phyloP scores from a whole-genome alignment of 1,140 invertebrate species.

The Chironomus striatipennis region DNA sequence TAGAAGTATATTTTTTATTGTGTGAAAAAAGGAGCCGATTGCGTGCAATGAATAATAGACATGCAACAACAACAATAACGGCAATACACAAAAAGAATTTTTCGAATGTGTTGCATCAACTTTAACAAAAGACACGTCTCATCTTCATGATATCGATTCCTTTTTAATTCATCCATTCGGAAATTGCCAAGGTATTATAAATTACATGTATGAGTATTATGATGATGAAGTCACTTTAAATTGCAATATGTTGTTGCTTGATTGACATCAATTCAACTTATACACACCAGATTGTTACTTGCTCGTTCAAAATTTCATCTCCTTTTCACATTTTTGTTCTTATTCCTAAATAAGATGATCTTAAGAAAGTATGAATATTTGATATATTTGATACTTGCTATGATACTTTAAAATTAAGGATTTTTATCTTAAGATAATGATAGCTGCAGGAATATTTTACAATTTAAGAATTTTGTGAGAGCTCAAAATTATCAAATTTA shows the following conservation, averaged over 20 bases:
- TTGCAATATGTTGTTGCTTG: not conserved
- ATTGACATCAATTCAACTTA: not conserved
- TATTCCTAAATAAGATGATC: too few species aligned
- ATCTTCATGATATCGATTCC: slow-evolving; percentile 12
- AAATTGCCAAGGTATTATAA: slow-evolving; percentile 8
- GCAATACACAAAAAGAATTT: not conserved
- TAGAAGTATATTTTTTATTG: not conserved
- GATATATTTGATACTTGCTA: too few species aligned
- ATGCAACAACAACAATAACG: not conserved
- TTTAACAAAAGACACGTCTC: slow-evolving; percentile 2
- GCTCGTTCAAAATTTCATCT: not conserved
- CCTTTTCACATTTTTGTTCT: not conserved
- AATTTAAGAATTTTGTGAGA: too few species aligned
- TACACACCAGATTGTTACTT: not conserved
- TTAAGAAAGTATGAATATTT: too few species aligned
- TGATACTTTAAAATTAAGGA: too few species aligned
- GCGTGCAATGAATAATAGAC: slow-evolving; percentile 1
- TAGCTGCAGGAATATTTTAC: too few species aligned
- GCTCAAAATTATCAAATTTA: too few species aligned
- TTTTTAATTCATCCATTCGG: not conserved
- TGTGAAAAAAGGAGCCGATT: slow-evolving; percentile 6
- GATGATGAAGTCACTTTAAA: not conserved
- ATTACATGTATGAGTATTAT: not conserved
- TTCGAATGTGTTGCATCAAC: too few species aligned
- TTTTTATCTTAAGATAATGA: too few species aligned